Percentiles rank a stretch among this genome's conserved stretches.
These are phyloP conservation scores for Noctuana brunneofusca DNA, from an alignment of 2,888 invertebrate genomes.

Conservation along the genomic window DNA sequence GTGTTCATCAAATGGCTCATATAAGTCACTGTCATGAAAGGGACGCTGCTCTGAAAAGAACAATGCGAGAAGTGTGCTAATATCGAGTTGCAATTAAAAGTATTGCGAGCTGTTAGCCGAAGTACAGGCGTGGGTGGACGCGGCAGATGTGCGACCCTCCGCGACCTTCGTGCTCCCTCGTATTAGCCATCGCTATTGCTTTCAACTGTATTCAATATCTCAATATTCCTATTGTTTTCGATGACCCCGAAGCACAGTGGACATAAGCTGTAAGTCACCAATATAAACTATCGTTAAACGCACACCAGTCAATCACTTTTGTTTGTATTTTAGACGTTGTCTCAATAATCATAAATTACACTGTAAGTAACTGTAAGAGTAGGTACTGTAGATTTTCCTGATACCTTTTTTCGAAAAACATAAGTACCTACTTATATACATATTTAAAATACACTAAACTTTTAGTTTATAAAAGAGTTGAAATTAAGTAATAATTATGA, in stretches of 20 bases:
- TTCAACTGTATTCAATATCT: constrained; percentile 42
- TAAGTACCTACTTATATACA: no score
- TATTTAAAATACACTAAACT: no score
- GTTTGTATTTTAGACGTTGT: neutral
- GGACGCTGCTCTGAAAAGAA: constrained; percentile 31
- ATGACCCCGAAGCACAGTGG: constrained; percentile 37
- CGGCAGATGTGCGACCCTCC: constrained; percentile 77
- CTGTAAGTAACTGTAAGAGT: no score
- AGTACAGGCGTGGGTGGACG: constrained; percentile 66
- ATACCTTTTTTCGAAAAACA: no score
- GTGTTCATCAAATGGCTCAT: constrained; percentile 1
- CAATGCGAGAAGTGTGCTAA: constrained; percentile 55
- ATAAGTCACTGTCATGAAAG: constrained; percentile 24
- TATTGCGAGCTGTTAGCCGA: constrained; percentile 67
- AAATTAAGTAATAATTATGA: no score
- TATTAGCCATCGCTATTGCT: constrained; percentile 59
- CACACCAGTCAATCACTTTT: constrained; percentile 26
- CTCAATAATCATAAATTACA: neutral
- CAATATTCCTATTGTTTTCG: constrained; percentile 40
- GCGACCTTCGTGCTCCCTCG: constrained; percentile 60
- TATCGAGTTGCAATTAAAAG: constrained; percentile 81
- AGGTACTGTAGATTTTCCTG: no score
- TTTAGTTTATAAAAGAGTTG: no score
- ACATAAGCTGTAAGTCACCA: constrained; percentile 38
- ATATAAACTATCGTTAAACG: constrained; percentile 10